Evolutionary conservation across 2,888 invertebrate species (phyloP).

Genomic region (Lasioglossum vierecki): DNA sequence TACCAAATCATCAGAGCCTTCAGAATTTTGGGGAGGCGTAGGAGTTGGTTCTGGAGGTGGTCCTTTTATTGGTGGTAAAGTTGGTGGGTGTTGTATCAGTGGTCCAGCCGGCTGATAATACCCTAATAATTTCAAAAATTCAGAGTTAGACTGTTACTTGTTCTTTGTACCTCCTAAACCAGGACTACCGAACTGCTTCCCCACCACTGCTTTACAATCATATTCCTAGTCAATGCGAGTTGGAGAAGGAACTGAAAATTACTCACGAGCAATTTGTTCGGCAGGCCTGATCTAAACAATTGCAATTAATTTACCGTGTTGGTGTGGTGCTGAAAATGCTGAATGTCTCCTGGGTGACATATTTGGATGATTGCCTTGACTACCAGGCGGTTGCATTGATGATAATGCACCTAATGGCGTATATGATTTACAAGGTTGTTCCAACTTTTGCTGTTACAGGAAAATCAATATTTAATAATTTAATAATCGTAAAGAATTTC

Average conservation of each 20-base stretch:
- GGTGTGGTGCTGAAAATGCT: conserved; percentile 85
- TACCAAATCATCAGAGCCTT: conserved; percentile 82
- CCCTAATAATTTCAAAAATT: conserved; percentile 84
- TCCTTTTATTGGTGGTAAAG: conserved; percentile 82
- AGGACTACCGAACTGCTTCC: neutral
- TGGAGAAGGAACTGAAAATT: neutral
- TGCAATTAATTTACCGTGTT: conserved; percentile 85
- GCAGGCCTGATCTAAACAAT: conserved; percentile 16
- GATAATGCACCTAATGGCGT: conserved; percentile 93
- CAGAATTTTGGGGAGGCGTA: conserved; percentile 83
- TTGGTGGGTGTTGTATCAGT: conserved; percentile 87
- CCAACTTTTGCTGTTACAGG: conserved; percentile 76
- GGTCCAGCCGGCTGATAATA: conserved; percentile 97
- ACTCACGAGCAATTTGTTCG: neutral
- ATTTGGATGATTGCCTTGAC: conserved; percentile 82
- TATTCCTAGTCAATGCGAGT: neutral
- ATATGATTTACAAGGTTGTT: conserved; percentile 88
- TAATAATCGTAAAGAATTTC: neutral
- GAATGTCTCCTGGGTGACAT: conserved; percentile 83
- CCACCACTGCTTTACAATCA: neutral
- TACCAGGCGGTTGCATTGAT: conserved; percentile 94
- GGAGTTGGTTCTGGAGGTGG: conserved; percentile 82
- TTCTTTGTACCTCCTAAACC: neutral
- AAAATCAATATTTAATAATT: conserved; percentile 17
- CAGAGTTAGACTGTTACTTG: neutral